phyloP scores from a whole-genome alignment of 1,140 invertebrate genomes.

The Conopomorpha cramerella region DNA sequence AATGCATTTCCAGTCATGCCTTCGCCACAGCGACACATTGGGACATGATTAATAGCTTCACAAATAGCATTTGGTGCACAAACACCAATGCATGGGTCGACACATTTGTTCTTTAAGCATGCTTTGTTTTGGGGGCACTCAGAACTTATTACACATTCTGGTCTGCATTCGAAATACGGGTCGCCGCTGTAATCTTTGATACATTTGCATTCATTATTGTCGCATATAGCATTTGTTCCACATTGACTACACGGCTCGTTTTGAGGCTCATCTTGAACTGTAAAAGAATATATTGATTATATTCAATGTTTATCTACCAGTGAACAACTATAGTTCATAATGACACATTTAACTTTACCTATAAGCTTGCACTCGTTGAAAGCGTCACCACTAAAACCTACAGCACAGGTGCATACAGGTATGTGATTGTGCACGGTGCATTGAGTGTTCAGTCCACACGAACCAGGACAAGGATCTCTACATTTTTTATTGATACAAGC shows the following conservation, averaged over 20 bases:
- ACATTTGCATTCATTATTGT: constrained; percentile 70
- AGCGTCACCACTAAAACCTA: constrained; percentile 65
- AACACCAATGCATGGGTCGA: constrained; percentile 66
- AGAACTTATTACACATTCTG: constrained; percentile 66
- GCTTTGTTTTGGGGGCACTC: constrained; percentile 65
- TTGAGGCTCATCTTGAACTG: constrained; percentile 40
- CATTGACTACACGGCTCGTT: constrained; percentile 71
- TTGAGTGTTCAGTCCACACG: constrained; percentile 65
- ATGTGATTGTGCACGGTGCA: constrained; percentile 67
- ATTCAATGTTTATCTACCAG: constrained; percentile 17
- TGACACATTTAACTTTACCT: constrained; percentile 44
- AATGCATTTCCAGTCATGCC: constrained; percentile 77
- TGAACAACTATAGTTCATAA: too few species aligned
- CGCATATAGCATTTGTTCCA: constrained; percentile 71
- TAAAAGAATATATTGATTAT: constrained; percentile 28
- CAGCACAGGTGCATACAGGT: constrained; percentile 65
- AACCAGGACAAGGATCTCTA: constrained; percentile 67
- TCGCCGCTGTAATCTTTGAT: constrained; percentile 63
- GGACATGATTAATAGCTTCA: constrained; percentile 68
- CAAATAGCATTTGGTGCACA: constrained; percentile 75
- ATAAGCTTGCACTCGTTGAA: constrained; percentile 62
- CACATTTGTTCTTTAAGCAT: constrained; percentile 66
- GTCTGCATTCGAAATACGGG: constrained; percentile 65
- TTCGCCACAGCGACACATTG: constrained; percentile 69
- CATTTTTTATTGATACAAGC: constrained; percentile 69